Evolutionary conservation across 2,113 vertebrate species (phyloP).

Genomic region (Calyptommatus sinebrachiatus): DNA sequence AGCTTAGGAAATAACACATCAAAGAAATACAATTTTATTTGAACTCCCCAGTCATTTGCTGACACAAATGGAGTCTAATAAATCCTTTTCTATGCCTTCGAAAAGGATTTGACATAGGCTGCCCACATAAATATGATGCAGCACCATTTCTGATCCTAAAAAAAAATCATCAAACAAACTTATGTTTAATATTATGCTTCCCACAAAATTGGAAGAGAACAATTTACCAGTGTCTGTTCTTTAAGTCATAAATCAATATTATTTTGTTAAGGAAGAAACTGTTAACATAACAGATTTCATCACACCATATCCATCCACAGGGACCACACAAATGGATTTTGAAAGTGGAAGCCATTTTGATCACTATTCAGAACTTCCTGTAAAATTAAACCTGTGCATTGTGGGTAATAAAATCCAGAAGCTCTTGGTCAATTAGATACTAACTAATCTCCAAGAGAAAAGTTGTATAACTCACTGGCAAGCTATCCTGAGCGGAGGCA

Average conservation of each 20-base stretch:
- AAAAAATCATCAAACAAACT: slow-evolving; percentile 12
- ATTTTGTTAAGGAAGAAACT: slow-evolving; percentile 43
- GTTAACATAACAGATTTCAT: slow-evolving; percentile 34
- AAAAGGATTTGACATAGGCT: slow-evolving; percentile 17
- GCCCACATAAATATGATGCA: slow-evolving; percentile 11
- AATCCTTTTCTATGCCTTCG: slow-evolving; percentile 13
- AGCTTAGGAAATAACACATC: slow-evolving; percentile 8
- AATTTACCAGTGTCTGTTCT: slow-evolving; percentile 24
- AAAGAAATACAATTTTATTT: slow-evolving; percentile 52
- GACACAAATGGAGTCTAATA: slow-evolving; percentile 21
- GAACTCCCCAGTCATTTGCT: slow-evolving; percentile 59
- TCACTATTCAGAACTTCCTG: slow-evolving; percentile 1
- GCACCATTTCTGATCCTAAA: slow-evolving; percentile 38
- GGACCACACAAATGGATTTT: slow-evolving; percentile 41
- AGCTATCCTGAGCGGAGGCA: too few species aligned
- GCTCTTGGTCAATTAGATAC: not conserved
- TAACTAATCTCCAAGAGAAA: not conserved
- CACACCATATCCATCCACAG: slow-evolving; percentile 37
- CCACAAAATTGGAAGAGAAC: slow-evolving; percentile 36
- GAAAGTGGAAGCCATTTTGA: slow-evolving; percentile 21
- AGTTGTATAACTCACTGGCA: not conserved
- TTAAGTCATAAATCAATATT: slow-evolving; percentile 11
- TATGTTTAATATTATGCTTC: slow-evolving; percentile 23
- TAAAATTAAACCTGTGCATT: not conserved
- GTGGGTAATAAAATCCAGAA: not conserved